Conservation (phyloP, 2,888 invertebrate species). For the Stegophylla sp. region DNA sequence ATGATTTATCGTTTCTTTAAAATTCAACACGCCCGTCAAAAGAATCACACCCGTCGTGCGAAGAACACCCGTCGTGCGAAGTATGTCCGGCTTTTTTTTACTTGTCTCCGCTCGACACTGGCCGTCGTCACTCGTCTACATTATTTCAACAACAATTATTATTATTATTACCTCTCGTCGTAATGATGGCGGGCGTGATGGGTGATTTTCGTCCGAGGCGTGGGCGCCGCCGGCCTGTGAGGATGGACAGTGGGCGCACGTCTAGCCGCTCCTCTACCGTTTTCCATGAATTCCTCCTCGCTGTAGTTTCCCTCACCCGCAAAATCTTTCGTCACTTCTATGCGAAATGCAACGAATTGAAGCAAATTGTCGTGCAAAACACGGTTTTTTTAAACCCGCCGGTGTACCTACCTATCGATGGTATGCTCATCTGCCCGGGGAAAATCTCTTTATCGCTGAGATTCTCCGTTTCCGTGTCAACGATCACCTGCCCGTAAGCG, state of each 20-base stretch:
- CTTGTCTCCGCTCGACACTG: too few relatives aligned
- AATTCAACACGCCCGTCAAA: too few relatives aligned
- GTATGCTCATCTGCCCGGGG: constrained; percentile 67
- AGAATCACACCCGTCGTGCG: too few relatives aligned
- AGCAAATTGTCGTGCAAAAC: background rate
- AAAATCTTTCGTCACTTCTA: constrained; percentile 84
- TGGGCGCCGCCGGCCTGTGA: constrained; percentile 48
- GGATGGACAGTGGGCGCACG: constrained; percentile 57
- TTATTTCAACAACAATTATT: too few relatives aligned
- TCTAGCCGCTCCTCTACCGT: constrained; percentile 65
- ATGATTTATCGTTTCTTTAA: too few relatives aligned
- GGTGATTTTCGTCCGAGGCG: constrained; percentile 35
- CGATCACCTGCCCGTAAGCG: constrained; percentile 69
- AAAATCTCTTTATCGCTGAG: constrained; percentile 88
- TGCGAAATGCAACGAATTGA: constrained; percentile 63
- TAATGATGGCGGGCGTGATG: constrained; percentile 56
- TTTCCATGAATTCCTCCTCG: constrained; percentile 72
- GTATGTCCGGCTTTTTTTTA: too few relatives aligned
- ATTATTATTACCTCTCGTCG: constrained; percentile 39
- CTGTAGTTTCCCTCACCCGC: constrained; percentile 74
- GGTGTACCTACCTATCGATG: constrained; percentile 67
- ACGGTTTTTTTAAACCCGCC: background rate
- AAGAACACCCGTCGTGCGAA: too few relatives aligned
- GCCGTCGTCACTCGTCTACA: too few relatives aligned
- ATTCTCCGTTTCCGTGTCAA: constrained; percentile 82